These are phyloP conservation scores for Hypsopygia costalis DNA, from an alignment of 2,888 invertebrate species.

Conservation along the genomic window DNA sequence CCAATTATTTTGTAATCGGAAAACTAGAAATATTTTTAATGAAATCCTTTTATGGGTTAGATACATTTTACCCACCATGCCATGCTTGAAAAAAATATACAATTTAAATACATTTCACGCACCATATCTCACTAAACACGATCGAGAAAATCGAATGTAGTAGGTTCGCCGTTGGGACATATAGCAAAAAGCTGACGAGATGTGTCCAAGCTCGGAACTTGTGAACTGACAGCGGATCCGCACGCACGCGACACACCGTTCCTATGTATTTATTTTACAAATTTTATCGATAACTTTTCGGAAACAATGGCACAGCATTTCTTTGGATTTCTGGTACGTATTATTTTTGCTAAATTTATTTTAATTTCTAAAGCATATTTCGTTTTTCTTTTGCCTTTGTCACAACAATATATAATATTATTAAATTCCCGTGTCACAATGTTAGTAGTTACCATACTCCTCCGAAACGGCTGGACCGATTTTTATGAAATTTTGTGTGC, in stretches of 20 bases:
- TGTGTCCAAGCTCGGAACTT: slow-evolving; percentile 38
- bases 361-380: neutral
- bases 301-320: slow-evolving; percentile 37
- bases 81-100: too few relatives aligned
- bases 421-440: too few relatives aligned
- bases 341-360: slow-evolving; percentile 3
- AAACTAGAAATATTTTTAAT: too few relatives aligned
- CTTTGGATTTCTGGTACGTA: slow-evolving; percentile 47
- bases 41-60: too few relatives aligned
- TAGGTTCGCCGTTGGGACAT: slow-evolving; percentile 23
- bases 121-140: neutral
- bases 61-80: too few relatives aligned
- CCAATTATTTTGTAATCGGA: too few relatives aligned
- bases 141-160: slow-evolving; percentile 32
- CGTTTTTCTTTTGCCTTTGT: too few relatives aligned
- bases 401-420: too few relatives aligned
- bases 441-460: too few relatives aligned
- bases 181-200: slow-evolving; percentile 54
- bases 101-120: slow-evolving; percentile 6
- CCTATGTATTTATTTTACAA: neutral
- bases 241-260: slow-evolving; percentile 28
- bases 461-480: too few relatives aligned
- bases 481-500: too few relatives aligned
- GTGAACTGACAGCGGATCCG: slow-evolving; percentile 32
- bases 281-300: slow-evolving; percentile 20